phyloP scores from a whole-genome alignment of 2,888 invertebrate species.

The Elaeidobius kamerunicus region DNA sequence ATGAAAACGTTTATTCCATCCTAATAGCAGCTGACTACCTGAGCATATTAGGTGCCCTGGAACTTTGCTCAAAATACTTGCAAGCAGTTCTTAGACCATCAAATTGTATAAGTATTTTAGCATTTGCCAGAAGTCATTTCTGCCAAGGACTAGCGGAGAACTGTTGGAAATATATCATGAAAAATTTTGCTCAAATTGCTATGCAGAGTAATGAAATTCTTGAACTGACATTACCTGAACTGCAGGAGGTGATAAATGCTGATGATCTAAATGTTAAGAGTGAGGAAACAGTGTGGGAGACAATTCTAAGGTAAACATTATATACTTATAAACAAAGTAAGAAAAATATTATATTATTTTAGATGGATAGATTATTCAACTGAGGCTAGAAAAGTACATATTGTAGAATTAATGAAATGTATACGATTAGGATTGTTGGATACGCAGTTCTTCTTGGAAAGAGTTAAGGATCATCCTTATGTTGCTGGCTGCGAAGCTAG shows the following conservation, averaged over 20 bases:
- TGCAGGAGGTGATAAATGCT: conserved; percentile 72
- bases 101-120: conserved; percentile 82
- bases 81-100: conserved; percentile 64
- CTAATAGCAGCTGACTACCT: conserved; percentile 86
- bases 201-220: conserved; percentile 72
- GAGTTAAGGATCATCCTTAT: conserved; percentile 84
- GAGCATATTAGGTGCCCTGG: conserved; percentile 76
- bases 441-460: conserved; percentile 86
- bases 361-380: conserved; percentile 83
- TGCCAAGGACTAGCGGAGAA: conserved; percentile 66
- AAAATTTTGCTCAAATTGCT: conserved; percentile 73
- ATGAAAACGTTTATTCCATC: conserved; percentile 76
- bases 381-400: conserved; percentile 66
- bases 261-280: conserved; percentile 85
- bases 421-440: conserved; percentile 81
- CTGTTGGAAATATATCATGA: conserved; percentile 57
- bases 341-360: neutral
- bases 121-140: conserved; percentile 77
- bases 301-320: conserved; percentile 59
- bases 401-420: conserved; percentile 75
- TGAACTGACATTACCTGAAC: conserved; percentile 66
- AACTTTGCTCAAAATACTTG: conserved; percentile 77
- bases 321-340: too few relatives aligned
- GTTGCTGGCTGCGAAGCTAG: conserved; percentile 80
- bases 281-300: conserved; percentile 85